Percentiles rank a stretch among this genome's conserved stretches.
These are phyloP conservation scores for Hirtodrosophila alboralis DNA, from an alignment of 2,888 invertebrate genomes.

Conservation along the genomic window DNA sequence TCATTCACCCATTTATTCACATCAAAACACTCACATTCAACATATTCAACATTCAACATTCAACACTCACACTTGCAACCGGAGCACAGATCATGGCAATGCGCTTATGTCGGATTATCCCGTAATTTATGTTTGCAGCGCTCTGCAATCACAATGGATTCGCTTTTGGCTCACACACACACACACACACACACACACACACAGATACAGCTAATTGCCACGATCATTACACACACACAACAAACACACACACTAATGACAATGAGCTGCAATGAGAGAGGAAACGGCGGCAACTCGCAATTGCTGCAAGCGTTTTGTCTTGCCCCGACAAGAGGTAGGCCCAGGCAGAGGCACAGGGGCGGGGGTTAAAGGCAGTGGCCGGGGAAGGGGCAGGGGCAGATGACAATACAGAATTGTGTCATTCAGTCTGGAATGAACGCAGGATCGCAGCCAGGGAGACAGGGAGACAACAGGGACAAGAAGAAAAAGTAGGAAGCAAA, in stretches of 20 bases:
- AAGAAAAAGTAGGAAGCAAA: slow-evolving; percentile 40
- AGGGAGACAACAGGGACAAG: neutral
- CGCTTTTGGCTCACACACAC: slow-evolving; percentile 49
- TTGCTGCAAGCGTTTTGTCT: slow-evolving; percentile 60
- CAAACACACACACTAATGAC: slow-evolving; percentile 59
- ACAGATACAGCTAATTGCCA: slow-evolving; percentile 68
- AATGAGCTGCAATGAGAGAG: slow-evolving; percentile 61
- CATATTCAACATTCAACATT: too few species aligned
- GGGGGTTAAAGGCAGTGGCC: slow-evolving; percentile 29
- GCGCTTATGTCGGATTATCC: slow-evolving; percentile 81
- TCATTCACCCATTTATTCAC: slow-evolving; percentile 8
- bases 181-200: slow-evolving; percentile 25
- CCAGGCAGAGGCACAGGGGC: slow-evolving; percentile 4
- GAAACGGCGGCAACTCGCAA: slow-evolving; percentile 60
- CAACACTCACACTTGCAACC: slow-evolving; percentile 25
- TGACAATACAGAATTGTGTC: slow-evolving; percentile 80
- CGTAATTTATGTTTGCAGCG: slow-evolving; percentile 79
- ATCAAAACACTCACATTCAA: slow-evolving; percentile 19
- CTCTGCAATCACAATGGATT: slow-evolving; percentile 68
- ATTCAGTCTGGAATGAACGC: slow-evolving; percentile 54
- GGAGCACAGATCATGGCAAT: slow-evolving; percentile 76
- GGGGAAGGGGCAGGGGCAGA: slow-evolving; percentile 57
- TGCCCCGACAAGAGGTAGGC: slow-evolving; percentile 13
- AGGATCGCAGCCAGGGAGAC: slow-evolving; percentile 62
- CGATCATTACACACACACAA: slow-evolving; percentile 66